Percentiles rank a stretch among this genome's conserved stretches.
These are phyloP conservation scores for Mesopsocus fuscifrons DNA, from an alignment of 2,888 invertebrate species.

Conservation along the genomic window DNA sequence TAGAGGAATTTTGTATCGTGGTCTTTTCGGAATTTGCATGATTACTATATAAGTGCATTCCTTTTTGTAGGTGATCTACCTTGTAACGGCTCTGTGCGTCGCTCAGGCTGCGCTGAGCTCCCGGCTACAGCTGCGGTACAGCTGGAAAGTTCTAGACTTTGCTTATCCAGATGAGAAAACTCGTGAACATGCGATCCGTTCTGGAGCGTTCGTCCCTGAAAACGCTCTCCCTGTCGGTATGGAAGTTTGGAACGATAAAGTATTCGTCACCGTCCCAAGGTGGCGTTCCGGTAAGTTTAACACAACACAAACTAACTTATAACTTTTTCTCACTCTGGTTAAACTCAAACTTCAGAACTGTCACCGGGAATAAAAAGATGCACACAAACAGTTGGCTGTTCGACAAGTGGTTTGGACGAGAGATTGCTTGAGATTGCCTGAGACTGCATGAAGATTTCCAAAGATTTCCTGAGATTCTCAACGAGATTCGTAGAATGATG, in stretches of 20 bases:
- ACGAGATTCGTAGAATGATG: no score
- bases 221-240: slow-evolving; percentile 68
- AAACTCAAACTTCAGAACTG: not conserved
- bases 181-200: slow-evolving; percentile 40
- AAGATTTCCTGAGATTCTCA: no score
- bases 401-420: no score
- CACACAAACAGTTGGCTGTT: not conserved
- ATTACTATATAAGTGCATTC: no score
- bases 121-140: slow-evolving; percentile 43
- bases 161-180: slow-evolving; percentile 43
- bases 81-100: no score
- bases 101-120: slow-evolving; percentile 11
- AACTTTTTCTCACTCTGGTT: not conserved
- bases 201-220: slow-evolving; percentile 48
- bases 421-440: no score
- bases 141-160: slow-evolving; percentile 60
- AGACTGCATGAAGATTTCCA: no score
- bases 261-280: slow-evolving; percentile 67
- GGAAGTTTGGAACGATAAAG: slow-evolving; percentile 57
- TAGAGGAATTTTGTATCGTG: no score
- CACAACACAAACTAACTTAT: no score
- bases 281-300: slow-evolving; percentile 53
- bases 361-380: not conserved
- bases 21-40: no score
- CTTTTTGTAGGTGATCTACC: no score